Conservation (phyloP, 2,797 vertebrate genomes). For the Ammospiza maritima region DNA sequence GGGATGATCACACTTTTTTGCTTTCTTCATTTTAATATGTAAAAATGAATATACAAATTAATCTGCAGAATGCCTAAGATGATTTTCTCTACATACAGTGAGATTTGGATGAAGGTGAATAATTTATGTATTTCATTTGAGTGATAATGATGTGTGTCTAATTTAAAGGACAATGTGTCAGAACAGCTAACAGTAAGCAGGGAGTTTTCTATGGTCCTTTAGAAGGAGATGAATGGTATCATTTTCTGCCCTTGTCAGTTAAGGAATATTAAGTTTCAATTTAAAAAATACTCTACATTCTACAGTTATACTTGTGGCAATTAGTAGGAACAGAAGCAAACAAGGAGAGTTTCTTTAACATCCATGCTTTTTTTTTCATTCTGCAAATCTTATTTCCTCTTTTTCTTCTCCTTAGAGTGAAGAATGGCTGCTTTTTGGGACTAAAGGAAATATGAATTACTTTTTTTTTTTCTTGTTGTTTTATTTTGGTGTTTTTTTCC, state of each 20-base stretch:
- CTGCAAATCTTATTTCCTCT: rapidly evolving
- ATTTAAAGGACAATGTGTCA: not conserved
- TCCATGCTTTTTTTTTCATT: not conserved
- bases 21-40: not conserved
- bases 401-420: not conserved
- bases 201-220: not conserved
- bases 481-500: not conserved
- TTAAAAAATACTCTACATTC: not conserved
- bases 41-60: not conserved
- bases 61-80: not conserved
- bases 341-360: not conserved
- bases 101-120: not conserved
- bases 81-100: not conserved
- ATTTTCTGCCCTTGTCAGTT: not conserved
- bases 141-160: not conserved
- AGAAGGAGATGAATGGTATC: not conserved
- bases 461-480: no score
- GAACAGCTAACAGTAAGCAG: not conserved
- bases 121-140: not conserved
- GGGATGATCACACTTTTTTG: not conserved
- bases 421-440: not conserved
- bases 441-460: not conserved
- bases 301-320: not conserved
- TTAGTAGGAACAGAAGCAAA: not conserved
- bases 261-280: not conserved